Evolutionary conservation across 2,113 vertebrate genomes (phyloP).

Genomic region (Alligator mississippiensis): DNA sequence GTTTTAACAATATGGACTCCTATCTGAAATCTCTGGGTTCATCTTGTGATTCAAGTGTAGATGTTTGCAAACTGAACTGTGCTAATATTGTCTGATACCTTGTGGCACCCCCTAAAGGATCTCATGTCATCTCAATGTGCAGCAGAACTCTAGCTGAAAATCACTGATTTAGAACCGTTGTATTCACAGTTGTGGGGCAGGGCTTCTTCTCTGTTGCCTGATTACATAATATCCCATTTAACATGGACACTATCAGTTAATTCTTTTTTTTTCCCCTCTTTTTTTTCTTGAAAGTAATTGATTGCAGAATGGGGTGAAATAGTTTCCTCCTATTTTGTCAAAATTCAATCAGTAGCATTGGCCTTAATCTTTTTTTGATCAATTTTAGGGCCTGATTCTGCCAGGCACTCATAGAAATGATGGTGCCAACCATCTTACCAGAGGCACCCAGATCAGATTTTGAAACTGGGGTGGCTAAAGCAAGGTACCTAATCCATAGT

Average conservation of each 20-base stretch:
- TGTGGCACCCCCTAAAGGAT: too few species aligned
- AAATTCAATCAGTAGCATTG: background rate
- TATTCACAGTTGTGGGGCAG: background rate
- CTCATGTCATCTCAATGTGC: too few species aligned
- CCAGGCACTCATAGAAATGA: background rate
- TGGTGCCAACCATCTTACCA: background rate
- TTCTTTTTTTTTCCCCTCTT: background rate
- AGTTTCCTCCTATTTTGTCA: background rate
- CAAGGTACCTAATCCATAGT: background rate
- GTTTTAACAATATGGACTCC: too few species aligned
- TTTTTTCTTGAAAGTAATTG: background rate
- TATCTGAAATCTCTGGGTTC: too few species aligned
- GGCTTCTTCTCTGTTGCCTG: background rate
- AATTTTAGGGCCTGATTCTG: background rate
- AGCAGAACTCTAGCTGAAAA: too few species aligned
- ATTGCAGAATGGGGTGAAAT: background rate
- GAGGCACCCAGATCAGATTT: background rate
- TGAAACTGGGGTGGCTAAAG: accelerated
- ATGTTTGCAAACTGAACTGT: too few species aligned
- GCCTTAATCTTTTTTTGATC: background rate
- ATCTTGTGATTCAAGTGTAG: too few species aligned
- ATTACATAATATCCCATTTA: background rate
- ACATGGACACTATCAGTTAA: accelerated
- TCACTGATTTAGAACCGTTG: too few species aligned
- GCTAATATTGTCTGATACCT: too few species aligned